phyloP scores from a whole-genome alignment of 2,888 invertebrate species.

The Boloria euphrosyne region DNA sequence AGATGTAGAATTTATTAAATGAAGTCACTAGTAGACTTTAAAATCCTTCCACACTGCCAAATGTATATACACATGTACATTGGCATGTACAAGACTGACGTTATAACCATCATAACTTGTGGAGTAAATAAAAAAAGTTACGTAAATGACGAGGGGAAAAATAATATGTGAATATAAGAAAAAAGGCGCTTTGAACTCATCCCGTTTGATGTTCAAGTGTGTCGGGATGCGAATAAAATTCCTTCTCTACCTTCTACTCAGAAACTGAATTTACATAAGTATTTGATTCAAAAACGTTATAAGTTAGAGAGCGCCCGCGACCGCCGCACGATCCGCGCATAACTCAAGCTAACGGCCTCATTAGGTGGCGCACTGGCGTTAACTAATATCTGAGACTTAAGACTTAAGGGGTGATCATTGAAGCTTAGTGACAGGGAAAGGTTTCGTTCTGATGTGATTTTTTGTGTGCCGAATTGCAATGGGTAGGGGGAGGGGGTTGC shows the following conservation, averaged over 20 bases:
- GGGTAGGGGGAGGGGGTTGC: conserved; percentile 56
- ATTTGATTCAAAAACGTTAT: conserved; percentile 58
- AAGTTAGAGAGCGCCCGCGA: conserved; percentile 55
- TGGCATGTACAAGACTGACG: conserved; percentile 10
- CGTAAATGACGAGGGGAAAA: conserved; percentile 52
- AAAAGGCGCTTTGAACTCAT: conserved; percentile 59
- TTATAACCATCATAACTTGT: conserved; percentile 47
- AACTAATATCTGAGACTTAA: conserved; percentile 70
- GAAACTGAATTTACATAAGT: conserved; percentile 59
- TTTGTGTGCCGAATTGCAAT: conserved; percentile 70
- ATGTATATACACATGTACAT: not conserved
- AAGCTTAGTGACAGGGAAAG: conserved; percentile 72
- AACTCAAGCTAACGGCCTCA: conserved; percentile 64
- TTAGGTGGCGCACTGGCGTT: conserved; percentile 61
- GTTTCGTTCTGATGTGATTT: conserved; percentile 67
- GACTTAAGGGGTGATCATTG: conserved; percentile 64
- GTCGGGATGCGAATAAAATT: conserved; percentile 54
- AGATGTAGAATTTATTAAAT: not conserved
- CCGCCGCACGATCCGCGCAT: conserved; percentile 53
- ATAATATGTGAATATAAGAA: conserved; percentile 65
- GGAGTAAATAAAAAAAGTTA: conserved; percentile 57
- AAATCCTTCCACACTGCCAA: conserved; percentile 15
- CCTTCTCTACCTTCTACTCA: conserved; percentile 50
- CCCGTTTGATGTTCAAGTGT: conserved; percentile 68
- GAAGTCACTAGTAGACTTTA: conserved; percentile 21